A percentile compares a stretch with the other conserved stretches of the same genome.
phyloP scores from a whole-genome alignment of 2,113 vertebrate genomes.

The Ictidomys tridecemlineatus region DNA sequence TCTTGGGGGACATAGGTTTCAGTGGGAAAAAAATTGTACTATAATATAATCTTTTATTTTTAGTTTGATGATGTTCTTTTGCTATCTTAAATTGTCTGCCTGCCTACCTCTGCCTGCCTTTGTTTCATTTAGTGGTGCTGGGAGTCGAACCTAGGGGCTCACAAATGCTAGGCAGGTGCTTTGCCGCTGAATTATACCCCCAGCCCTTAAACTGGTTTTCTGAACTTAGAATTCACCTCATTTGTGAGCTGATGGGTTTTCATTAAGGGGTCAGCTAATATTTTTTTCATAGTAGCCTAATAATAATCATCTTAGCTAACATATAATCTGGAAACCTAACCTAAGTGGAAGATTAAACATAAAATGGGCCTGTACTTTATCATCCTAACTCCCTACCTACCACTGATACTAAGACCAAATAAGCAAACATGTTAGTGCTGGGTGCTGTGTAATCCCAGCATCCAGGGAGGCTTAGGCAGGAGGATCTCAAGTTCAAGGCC shows the following conservation, averaged over 20 bases:
- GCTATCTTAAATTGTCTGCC: background rate
- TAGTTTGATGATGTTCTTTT: slow-evolving; percentile 36
- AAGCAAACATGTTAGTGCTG: background rate
- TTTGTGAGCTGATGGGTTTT: slow-evolving; percentile 8
- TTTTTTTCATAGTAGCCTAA: background rate
- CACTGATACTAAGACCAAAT: background rate
- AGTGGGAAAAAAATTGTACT: background rate
- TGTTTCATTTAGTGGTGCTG: background rate
- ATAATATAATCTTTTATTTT: background rate
- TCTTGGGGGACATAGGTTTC: background rate
- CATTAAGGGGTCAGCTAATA: background rate
- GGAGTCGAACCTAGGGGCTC: background rate
- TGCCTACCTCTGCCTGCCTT: background rate
- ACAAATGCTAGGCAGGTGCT: background rate
- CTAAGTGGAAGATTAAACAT: background rate
- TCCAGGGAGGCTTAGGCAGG: too few relatives aligned
- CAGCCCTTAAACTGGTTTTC: background rate
- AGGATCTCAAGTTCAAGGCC: too few relatives aligned
- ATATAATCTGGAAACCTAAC: background rate
- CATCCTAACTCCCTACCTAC: background rate
- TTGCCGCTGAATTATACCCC: background rate
- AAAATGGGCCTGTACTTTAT: background rate
- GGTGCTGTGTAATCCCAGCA: too few relatives aligned
- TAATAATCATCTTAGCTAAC: background rate
- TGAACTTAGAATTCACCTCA: background rate